These are phyloP conservation scores for Crossocerus cetratus DNA, from an alignment of 2,888 invertebrate genomes.

Conservation along the genomic window DNA sequence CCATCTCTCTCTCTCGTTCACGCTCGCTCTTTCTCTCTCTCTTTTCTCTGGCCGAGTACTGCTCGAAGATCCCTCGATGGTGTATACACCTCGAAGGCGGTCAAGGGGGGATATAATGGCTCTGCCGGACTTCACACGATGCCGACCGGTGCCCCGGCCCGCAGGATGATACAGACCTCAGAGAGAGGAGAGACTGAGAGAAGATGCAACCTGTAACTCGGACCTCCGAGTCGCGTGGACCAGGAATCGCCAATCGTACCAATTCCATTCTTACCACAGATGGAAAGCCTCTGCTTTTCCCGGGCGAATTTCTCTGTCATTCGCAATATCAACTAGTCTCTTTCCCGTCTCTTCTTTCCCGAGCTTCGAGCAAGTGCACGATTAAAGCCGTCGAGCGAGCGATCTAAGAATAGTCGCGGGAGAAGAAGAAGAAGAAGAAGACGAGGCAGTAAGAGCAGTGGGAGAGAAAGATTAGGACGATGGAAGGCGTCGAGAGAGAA, in stretches of 20 bases:
- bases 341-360: no score
- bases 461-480: conserved; percentile 21
- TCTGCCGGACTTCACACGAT: conserved; percentile 76
- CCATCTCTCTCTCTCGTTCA: conserved; percentile 30
- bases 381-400: no score
- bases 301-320: no score
- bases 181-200: conserved; percentile 39
- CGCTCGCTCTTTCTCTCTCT: conserved; percentile 16
- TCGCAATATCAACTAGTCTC: no score
- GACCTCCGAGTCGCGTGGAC: conserved; percentile 51
- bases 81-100: conserved; percentile 70
- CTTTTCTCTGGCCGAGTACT: conserved; percentile 43
- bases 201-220: conserved; percentile 26
- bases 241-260: conserved; percentile 31
- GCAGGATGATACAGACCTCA: conserved; percentile 72
- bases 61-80: conserved; percentile 57
- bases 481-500: conserved; percentile 41
- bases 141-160: conserved; percentile 69
- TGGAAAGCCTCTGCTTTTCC: no score
- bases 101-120: conserved; percentile 74
- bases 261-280: no score
- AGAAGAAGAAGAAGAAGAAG: no score
- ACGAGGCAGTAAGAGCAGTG: conserved; percentile 15
- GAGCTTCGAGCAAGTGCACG: no score
- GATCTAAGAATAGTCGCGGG: not conserved